phyloP scores from a whole-genome alignment of 2,888 invertebrate species.

The Terebella lapidaria region DNA sequence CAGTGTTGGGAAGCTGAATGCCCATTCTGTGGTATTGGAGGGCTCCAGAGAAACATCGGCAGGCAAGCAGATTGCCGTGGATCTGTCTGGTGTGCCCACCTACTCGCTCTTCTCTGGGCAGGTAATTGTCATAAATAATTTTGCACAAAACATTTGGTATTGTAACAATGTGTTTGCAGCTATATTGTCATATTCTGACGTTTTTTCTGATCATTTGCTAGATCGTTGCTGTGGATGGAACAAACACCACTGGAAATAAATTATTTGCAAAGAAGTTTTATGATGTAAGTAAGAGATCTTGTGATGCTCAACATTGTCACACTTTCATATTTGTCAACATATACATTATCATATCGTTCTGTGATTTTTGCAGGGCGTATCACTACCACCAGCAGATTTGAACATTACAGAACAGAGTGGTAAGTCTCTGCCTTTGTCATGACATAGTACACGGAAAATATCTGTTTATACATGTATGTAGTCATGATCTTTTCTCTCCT shows the following conservation, averaged over 20 bases:
- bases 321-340: not conserved
- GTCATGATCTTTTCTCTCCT: too few species aligned
- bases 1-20: slow-evolving; percentile 67
- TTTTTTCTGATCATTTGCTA: not conserved
- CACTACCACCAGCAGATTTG: too few species aligned
- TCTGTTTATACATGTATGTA: too few species aligned
- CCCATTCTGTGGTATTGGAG: slow-evolving; percentile 67
- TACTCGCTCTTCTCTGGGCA: slow-evolving; percentile 76
- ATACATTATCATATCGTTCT: too few species aligned
- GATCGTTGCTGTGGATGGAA: slow-evolving; percentile 62
- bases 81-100: slow-evolving; percentile 58
- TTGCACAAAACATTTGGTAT: too few species aligned
- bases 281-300: slow-evolving; percentile 43
- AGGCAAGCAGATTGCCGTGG: slow-evolving; percentile 53
- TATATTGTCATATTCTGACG: not conserved
- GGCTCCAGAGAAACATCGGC: slow-evolving; percentile 56
- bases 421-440: too few species aligned
- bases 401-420: too few species aligned
- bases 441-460: too few species aligned
- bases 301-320: too few species aligned
- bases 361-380: too few species aligned
- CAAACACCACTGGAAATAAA: slow-evolving; percentile 66
- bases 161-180: too few species aligned
- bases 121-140: slow-evolving; percentile 41
- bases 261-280: slow-evolving; percentile 67